These are phyloP conservation scores for Bombus ignitus DNA, from an alignment of 1,140 invertebrate genomes.

Conservation along the genomic window DNA sequence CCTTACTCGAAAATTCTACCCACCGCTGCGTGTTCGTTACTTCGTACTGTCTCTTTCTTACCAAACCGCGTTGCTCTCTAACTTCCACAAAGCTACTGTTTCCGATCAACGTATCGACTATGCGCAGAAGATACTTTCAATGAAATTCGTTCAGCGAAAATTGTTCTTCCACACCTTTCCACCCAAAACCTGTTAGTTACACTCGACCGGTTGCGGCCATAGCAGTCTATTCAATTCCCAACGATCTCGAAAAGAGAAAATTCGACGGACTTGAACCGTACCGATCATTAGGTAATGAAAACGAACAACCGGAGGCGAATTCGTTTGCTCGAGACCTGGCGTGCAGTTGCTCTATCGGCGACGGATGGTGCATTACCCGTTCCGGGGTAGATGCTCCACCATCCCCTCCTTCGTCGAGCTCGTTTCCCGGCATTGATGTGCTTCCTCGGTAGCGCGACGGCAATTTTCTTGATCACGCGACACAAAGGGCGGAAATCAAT, in stretches of 20 bases:
- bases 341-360: conserved; percentile 54
- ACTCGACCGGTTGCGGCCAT: not conserved
- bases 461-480: conserved; percentile 75
- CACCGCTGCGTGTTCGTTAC: not conserved
- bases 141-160: not conserved
- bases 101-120: not conserved
- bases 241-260: conserved; percentile 21
- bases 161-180: not conserved
- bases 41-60: too few relatives aligned
- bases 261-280: not conserved
- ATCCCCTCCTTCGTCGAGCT: conserved; percentile 16
- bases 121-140: not conserved
- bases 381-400: conserved; percentile 47
- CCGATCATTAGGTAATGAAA: conserved; percentile 50
- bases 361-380: conserved; percentile 58
- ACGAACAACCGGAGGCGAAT: conserved; percentile 9
- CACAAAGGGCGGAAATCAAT: conserved; percentile 72
- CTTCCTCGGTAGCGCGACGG: conserved; percentile 57
- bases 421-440: conserved; percentile 57
- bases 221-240: not conserved
- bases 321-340: not conserved
- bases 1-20: not conserved
- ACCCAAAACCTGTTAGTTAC: not conserved
- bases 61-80: not conserved
- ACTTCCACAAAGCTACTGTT: not conserved